Percentiles rank a stretch among this genome's conserved stretches.
Evolutionary conservation across 2,888 invertebrate species (phyloP).

Genomic region (Standfussiana lucernea): DNA sequence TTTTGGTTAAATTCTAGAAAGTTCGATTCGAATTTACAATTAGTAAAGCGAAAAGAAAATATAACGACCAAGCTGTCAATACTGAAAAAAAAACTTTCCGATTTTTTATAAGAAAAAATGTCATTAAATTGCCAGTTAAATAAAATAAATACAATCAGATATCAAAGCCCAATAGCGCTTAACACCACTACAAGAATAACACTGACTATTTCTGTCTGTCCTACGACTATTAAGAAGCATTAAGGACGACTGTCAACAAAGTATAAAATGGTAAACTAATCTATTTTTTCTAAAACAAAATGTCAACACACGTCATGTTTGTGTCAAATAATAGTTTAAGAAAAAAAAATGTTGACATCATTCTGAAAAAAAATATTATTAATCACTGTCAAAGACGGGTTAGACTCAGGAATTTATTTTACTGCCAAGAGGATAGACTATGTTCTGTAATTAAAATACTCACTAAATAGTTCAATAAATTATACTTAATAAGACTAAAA

Average conservation of each 20-base stretch:
- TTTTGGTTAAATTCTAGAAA: conserved; percentile 26
- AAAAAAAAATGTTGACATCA: conserved; percentile 9
- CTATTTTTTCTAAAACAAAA: conserved; percentile 27
- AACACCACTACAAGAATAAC: conserved; percentile 28
- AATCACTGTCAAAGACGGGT: conserved; percentile 28
- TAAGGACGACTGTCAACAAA: conserved; percentile 32
- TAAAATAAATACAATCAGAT: neutral
- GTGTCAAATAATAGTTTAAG: conserved; percentile 21
- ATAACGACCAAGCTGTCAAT: neutral
- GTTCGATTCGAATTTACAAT: neutral
- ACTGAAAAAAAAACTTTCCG: neutral
- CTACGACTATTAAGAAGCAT: conserved; percentile 31
- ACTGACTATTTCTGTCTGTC: conserved; percentile 46
- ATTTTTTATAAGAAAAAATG: neutral
- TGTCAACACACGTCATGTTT: conserved; percentile 42
- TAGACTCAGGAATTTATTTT: conserved; percentile 37
- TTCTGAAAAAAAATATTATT: conserved; percentile 33
- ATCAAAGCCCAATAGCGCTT: neutral
- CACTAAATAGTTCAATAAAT: neutral
- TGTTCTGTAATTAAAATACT: conserved; percentile 6
- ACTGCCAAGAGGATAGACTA: conserved; percentile 21
- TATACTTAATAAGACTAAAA: neutral
- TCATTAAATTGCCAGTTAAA: neutral
- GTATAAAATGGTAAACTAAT: conserved; percentile 34
- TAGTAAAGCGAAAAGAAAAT: neutral